Base-by-base conservation (phyloP, 2,888 invertebrate genomes). In the Chaetogeoica ovagalla region DNA sequence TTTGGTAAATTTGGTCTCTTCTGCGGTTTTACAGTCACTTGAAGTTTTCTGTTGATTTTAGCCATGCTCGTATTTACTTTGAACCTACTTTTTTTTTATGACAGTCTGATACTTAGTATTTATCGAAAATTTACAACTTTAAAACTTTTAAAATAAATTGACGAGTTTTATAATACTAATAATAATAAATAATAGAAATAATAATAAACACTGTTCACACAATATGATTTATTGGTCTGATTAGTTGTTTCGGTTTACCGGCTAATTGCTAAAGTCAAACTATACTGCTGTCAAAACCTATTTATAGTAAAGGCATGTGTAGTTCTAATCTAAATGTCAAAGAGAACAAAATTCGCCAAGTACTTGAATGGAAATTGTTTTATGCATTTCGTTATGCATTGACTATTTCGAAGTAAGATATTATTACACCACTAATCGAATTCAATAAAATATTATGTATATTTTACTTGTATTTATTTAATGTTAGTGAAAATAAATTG, bases 301-400 rank as follows among this genome's bases (percentile, higher is more conserved):
- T 79, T 79, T 79, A 65, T 79, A 79, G 79, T 79, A 70, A 19
- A 77, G 79, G 79, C 79, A 79, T 79, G 79, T 79, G 79, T 48
- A 48, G 48, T 70, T 79, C 79, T 77, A 70, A 70, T 79, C 77
- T 79, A 79, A 79, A 79, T 79, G 79, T 79, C 79, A 79, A 71
- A 79, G 70, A 43, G 79, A 71, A 71, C 63, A 43, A 71, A 70
- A 65, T 79, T 71, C 71, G 63, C 71, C 57, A 79, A 70, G 57
- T 55, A 71, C 39, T 71, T 30, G 63, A 79, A 65, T 79, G 79
- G 57, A 55, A 71, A 79, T 63, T 7, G 66, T 30, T 30, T 30
- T 30, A 30, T 30, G 30, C 30, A 30, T 30, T 30, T 4, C 30
- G 30, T 30, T 30, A 30, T 76, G 43, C 19, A 59, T 59, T 75